Evolutionary conservation across 2,113 vertebrate genomes (phyloP).

Genomic region (Butorides virescens): DNA sequence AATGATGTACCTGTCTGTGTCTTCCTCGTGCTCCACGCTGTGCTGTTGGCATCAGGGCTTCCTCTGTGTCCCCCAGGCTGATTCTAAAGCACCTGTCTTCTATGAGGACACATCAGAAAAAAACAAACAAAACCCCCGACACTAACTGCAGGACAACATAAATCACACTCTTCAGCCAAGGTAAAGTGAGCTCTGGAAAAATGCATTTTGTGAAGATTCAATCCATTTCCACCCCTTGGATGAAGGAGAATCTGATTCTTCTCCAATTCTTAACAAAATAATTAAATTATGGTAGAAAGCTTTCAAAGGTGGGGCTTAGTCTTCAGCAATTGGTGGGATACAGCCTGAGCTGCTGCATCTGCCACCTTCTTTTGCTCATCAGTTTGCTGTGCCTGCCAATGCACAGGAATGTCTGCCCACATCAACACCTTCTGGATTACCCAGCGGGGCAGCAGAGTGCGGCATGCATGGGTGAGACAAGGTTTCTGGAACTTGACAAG

Average conservation of each 20-base stretch:
- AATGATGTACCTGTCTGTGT: background rate
- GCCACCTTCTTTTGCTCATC: background rate
- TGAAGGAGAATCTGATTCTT: background rate
- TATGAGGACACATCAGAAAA: background rate
- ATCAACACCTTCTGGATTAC: background rate
- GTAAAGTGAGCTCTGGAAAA: background rate
- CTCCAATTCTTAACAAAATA: background rate
- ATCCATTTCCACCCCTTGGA: background rate
- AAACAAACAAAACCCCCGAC: background rate
- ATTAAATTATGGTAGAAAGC: background rate
- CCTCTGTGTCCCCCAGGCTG: fast-evolving
- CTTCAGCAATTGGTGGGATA: background rate
- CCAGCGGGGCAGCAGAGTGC: background rate
- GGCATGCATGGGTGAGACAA: background rate
- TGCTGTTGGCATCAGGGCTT: background rate
- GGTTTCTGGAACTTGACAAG: background rate
- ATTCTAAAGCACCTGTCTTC: background rate
- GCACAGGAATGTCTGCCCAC: background rate
- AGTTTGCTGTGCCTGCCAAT: background rate
- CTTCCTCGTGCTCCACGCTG: background rate
- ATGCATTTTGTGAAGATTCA: background rate
- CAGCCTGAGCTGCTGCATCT: background rate
- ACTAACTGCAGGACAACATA: background rate
- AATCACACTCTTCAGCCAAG: background rate
- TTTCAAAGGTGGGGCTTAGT: background rate